Base-by-base conservation (phyloP, 2,113 vertebrate species). In the Delphinapterus leucas region DNA sequence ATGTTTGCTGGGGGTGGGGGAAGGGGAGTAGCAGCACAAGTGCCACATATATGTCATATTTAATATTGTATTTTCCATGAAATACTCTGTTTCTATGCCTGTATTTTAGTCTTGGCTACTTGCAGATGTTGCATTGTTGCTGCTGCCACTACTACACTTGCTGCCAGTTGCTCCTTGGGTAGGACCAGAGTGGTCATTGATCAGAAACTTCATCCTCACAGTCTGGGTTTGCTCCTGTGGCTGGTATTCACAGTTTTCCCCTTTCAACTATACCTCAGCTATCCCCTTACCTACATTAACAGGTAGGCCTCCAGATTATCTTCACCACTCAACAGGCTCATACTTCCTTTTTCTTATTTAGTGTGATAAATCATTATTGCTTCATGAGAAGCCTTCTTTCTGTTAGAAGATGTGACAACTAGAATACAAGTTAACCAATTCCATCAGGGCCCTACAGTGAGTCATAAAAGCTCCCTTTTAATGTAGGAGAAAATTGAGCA, bases 221-320 rank as follows among this genome's bases (percentile, higher is more conserved):
- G 55, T 94, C n/a, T 63, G 61, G 74, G 10, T 90, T 77, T 95
- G 73, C 28, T 71, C 26, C 88, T 82, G 38, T 94, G 80, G 73
- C 92, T 95, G 84, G 65, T 95, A 96, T 86, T 96, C 79, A 92
- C 31, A 63, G 41, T n/a, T 85, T 95, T 33, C n/a, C 80, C 53
- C 70, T 93, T 95, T 82, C 68, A 93, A 18, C 70, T 55, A 89
- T 93, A 81, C 38, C 36, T 38, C 82, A 71, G 47, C 14, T 90
- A 21, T 90, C 44, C 36, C 68, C 44, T 77, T 68, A 89, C 67
- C 65, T 96, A 53, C 53, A 82, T 10, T 88, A 31, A 67, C 41
- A 86, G 87, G 38, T 93, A 94, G 53, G 36, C 44, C n/a, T 96
- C 67, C 26, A 77, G 25, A 83, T 91, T 88, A 65, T 88, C 0